Percentiles rank a stretch among this genome's conserved stretches.
phyloP scores from a whole-genome alignment of 2,797 vertebrate genomes.

The Amphiprion clarkii region DNA sequence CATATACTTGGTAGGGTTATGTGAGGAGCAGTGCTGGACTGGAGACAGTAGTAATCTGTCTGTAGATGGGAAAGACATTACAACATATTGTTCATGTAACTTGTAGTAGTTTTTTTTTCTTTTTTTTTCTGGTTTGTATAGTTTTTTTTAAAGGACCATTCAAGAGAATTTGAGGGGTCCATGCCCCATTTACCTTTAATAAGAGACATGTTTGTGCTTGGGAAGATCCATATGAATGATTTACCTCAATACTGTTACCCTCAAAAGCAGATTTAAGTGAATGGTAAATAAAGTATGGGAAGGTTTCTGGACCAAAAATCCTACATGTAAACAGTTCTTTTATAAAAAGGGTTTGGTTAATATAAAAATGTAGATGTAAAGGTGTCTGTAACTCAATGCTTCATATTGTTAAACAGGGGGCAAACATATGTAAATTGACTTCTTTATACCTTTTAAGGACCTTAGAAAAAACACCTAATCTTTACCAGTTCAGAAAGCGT shows the following conservation, averaged over 20 bases:
- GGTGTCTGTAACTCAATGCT: slow-evolving; percentile 23
- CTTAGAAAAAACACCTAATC: slow-evolving; percentile 3
- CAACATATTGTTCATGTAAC: slow-evolving; percentile 27
- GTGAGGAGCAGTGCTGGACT: slow-evolving; percentile 30
- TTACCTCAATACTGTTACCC: slow-evolving; percentile 66
- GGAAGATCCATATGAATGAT: slow-evolving; percentile 46
- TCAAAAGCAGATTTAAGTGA: slow-evolving; percentile 50
- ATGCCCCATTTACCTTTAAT: slow-evolving; percentile 44
- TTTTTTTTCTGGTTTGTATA: not conserved
- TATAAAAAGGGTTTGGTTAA: slow-evolving; percentile 46
- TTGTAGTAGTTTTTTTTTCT: slow-evolving; percentile 11
- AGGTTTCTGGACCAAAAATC: slow-evolving; percentile 79
- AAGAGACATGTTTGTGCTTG: slow-evolving; percentile 36
- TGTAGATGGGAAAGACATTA: slow-evolving; percentile 23
- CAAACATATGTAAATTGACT: slow-evolving; percentile 2
- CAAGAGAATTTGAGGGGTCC: slow-evolving; percentile 33
- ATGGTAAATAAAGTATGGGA: slow-evolving; percentile 61
- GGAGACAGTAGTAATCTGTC: slow-evolving; percentile 27
- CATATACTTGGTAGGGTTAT: slow-evolving; percentile 34
- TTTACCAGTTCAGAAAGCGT: slow-evolving; percentile 22
- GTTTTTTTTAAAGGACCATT: slow-evolving; percentile 43
- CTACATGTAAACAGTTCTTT: slow-evolving; percentile 59
- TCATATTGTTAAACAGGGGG: slow-evolving; percentile 15
- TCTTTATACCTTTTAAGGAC: slow-evolving; percentile 19
- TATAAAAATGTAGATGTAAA: slow-evolving; percentile 43